Conservation (phyloP, 2,797 vertebrate species). For the Stomatorhinus walkeri region DNA sequence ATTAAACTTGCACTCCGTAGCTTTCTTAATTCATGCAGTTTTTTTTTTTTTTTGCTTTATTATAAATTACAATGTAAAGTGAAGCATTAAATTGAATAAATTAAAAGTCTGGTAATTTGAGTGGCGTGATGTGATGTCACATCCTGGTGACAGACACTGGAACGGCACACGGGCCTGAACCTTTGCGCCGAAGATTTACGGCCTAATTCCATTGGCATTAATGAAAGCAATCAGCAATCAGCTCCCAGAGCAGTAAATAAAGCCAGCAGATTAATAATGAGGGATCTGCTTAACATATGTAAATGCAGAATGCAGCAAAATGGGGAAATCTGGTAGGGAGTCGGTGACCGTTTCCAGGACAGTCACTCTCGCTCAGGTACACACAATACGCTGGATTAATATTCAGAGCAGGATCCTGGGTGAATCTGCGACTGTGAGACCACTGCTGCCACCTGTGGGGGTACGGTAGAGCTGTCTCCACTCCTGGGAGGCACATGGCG, state of each 20-base stretch:
- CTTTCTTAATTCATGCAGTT: not conserved
- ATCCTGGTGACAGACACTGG: not conserved
- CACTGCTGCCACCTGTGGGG: not conserved
- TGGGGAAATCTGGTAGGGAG: not conserved
- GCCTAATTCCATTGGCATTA: not conserved
- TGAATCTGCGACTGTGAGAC: not conserved
- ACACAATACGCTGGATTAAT: not conserved
- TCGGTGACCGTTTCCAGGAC: not conserved
- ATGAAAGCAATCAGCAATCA: slow-evolving; percentile 18
- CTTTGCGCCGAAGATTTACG: not conserved
- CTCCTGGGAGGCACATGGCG: not conserved
- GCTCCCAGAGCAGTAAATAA: slow-evolving; percentile 4
- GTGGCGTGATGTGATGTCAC: not conserved
- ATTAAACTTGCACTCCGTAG: not conserved
- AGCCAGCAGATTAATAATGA: not conserved
- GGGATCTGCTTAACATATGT: slow-evolving; percentile 1
- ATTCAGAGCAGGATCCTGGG: not conserved
- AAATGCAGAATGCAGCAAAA: not conserved
- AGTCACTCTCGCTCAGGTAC: not conserved
- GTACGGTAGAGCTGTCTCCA: too few species aligned
- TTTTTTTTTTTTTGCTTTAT: not conserved
- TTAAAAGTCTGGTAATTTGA: not conserved
- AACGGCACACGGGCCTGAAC: not conserved
- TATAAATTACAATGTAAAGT: not conserved
- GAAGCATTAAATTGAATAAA: not conserved